Conservation (phyloP, 1,140 invertebrate genomes). For the Hylyphantes graminicola region DNA sequence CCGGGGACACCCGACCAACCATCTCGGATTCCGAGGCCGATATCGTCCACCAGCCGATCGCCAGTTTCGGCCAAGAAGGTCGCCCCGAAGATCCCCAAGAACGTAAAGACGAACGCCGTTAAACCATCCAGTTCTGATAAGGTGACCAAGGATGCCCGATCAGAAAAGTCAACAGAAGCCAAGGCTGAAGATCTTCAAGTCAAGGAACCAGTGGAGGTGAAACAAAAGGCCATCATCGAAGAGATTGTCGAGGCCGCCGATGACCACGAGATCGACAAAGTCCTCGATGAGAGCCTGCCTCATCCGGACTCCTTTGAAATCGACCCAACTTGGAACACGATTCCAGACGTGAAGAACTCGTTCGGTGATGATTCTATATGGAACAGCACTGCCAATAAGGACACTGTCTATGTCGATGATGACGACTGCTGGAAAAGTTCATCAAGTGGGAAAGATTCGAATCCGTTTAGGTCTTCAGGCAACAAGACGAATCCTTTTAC, state of each 20-base stretch:
- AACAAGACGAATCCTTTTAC: slow-evolving; percentile 30
- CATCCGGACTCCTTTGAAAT: too few species aligned
- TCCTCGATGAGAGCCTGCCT: too few species aligned
- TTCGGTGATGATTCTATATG: neutral
- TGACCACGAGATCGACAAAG: too few species aligned
- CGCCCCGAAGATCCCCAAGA: slow-evolving; percentile 5
- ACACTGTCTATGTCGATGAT: neutral
- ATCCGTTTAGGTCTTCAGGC: slow-evolving; percentile 11
- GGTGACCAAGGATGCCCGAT: neutral
- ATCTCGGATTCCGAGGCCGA: slow-evolving; percentile 47
- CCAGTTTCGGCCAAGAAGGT: neutral
- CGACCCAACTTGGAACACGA: too few species aligned
- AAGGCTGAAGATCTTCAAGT: neutral
- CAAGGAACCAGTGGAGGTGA: too few species aligned
- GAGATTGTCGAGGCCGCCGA: too few species aligned
- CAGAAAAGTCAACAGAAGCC: neutral
- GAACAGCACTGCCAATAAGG: neutral
- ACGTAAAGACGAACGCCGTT: neutral
- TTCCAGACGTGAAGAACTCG: too few species aligned
- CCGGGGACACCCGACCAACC: slow-evolving; percentile 44
- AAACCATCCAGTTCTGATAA: slow-evolving; percentile 5
- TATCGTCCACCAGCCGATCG: slow-evolving; percentile 4
- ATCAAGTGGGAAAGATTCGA: slow-evolving; percentile 3
- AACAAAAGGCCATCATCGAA: too few species aligned
- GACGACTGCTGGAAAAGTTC: neutral